Conservation (phyloP, 35 echinoderm and acorn worm species). For the Anneissia japonica region DNA sequence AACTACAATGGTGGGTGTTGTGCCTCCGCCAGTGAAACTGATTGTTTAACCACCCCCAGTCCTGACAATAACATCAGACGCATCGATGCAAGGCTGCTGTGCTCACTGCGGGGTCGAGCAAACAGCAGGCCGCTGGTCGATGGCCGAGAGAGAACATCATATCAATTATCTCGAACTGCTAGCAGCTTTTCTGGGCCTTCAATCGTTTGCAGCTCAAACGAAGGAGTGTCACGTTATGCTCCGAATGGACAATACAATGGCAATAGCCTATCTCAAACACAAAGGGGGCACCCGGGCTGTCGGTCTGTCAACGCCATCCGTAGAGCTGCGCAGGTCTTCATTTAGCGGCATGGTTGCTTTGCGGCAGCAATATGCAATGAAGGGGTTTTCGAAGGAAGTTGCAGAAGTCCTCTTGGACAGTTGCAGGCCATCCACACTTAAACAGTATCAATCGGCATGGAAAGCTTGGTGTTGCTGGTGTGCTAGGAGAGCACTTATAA, state of each 20-base stretch:
- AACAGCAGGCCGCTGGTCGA: conserved; percentile 27
- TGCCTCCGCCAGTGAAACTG: conserved; percentile 10
- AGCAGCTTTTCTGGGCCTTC: not conserved
- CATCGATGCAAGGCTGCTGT: conserved; percentile 30
- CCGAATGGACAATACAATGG: conserved; percentile 32
- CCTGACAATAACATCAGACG: conserved; percentile 18
- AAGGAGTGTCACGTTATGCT: conserved; percentile 9
- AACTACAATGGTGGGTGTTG: conserved; percentile 17
- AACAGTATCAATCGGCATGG: not conserved
- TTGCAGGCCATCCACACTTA: not conserved
- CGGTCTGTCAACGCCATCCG: not conserved
- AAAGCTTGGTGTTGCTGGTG: not conserved
- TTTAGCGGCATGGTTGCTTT: not conserved
- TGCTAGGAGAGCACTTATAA: not conserved
- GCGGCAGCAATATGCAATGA: not conserved
- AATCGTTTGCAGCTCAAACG: conserved; percentile 1
- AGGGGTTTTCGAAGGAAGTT: not conserved
- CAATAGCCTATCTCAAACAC: conserved; percentile 32
- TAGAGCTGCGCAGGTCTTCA: conserved; percentile 15
- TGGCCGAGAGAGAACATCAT: not conserved
- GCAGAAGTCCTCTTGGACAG: not conserved
- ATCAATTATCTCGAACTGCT: conserved; percentile 32
- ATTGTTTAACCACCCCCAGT: not conserved
- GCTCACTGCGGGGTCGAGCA: not conserved
- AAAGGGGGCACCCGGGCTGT: conserved; percentile 14